These are phyloP conservation scores for Papio anubis DNA, from an alignment of 2,113 vertebrate genomes.

Conservation along the genomic window DNA sequence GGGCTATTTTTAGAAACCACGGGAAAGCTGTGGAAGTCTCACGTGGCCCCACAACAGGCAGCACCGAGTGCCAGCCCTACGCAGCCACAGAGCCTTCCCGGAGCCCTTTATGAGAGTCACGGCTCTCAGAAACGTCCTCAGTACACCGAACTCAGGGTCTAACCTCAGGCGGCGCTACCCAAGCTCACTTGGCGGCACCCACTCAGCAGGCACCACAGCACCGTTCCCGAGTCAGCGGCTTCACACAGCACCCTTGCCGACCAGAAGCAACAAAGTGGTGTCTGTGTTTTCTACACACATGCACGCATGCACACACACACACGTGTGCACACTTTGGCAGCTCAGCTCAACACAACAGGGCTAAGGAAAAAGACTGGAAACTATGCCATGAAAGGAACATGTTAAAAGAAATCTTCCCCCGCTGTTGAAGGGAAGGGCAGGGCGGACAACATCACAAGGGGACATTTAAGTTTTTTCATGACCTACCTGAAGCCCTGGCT, in stretches of 20 bases:
- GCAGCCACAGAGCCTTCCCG: background rate
- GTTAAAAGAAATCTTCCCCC: background rate
- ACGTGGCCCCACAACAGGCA: background rate
- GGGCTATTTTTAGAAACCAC: constrained; percentile 71
- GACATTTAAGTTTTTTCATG: background rate
- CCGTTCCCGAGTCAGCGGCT: rapidly evolving
- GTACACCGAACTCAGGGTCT: rapidly evolving
- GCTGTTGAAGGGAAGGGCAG: rapidly evolving
- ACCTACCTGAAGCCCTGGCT: constrained; percentile 85
- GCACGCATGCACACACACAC: background rate
- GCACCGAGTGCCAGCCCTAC: background rate
- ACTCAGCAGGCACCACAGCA: background rate
- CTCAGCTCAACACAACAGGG: background rate
- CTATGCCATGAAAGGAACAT: rapidly evolving
- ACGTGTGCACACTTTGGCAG: rapidly evolving
- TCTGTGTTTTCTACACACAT: background rate
- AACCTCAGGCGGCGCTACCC: too few relatives aligned
- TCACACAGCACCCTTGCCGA: rapidly evolving
- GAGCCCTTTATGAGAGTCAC: rapidly evolving
- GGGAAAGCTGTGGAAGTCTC: constrained; percentile 6
- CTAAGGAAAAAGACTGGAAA: background rate
- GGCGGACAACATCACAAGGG: rapidly evolving
- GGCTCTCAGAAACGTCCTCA: background rate
- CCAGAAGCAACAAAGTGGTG: too few relatives aligned
- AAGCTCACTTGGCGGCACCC: rapidly evolving